Evolutionary conservation across 2,797 vertebrate species (phyloP).

Genomic region (Avahi laniger): DNA sequence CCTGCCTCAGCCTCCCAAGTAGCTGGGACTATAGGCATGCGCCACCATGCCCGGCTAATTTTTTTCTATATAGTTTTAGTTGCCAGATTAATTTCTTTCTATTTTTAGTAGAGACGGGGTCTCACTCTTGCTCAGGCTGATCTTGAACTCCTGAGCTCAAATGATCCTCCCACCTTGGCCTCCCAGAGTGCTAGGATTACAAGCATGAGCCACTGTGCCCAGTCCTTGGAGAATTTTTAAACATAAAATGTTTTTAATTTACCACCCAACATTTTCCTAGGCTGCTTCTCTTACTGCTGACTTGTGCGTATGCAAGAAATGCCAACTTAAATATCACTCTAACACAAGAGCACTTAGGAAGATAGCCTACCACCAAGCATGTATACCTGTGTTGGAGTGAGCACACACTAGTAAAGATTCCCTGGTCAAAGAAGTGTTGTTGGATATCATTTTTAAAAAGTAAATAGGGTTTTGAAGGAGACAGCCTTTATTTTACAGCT

Average conservation of each 20-base stretch:
- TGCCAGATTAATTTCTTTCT: no score
- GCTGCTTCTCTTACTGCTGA: neutral
- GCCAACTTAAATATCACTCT: neutral
- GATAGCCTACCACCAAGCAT: rapidly evolving
- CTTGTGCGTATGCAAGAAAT: neutral
- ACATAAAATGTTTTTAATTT: neutral
- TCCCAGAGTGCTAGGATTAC: no score
- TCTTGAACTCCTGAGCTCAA: no score
- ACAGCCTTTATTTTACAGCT: neutral
- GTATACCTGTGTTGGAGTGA: rapidly evolving
- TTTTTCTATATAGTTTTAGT: no score
- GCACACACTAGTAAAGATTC: neutral
- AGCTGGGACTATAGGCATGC: no score
- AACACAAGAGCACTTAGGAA: neutral
- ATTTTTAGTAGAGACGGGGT: no score
- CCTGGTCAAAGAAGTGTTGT: neutral
- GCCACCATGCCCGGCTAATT: no score
- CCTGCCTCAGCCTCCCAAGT: no score
- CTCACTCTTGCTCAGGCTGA: no score
- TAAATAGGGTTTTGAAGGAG: neutral
- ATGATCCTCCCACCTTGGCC: no score
- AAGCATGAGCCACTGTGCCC: no score
- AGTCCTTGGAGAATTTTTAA: neutral
- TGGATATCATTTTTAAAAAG: neutral
- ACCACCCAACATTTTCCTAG: neutral